Percentiles rank a stretch among this genome's conserved stretches.
Conservation (phyloP, 2,797 vertebrate species). For the Merluccius polli region DNA sequence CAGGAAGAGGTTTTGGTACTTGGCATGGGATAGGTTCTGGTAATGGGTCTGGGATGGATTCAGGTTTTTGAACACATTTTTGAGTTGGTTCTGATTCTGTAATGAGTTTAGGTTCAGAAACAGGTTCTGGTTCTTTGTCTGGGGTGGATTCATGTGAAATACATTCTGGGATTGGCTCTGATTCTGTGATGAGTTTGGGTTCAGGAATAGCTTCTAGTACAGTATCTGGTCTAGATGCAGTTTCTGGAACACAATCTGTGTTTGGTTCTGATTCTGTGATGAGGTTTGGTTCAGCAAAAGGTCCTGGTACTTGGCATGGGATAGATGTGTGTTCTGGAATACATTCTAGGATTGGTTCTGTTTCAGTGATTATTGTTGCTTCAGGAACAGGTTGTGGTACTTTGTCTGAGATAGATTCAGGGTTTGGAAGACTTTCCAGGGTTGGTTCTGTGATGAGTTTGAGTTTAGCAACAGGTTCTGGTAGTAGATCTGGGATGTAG, state of each 20-base stretch:
- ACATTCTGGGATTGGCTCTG: not conserved
- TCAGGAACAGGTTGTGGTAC: conserved; percentile 8
- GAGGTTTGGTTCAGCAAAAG: not conserved
- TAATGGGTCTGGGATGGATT: not conserved
- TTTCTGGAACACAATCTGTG: not conserved
- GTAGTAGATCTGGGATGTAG: too few relatives aligned
- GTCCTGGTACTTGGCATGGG: not conserved
- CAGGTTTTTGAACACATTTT: not conserved
- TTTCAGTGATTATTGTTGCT: too few relatives aligned
- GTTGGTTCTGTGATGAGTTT: too few relatives aligned
- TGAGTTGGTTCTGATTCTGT: not conserved
- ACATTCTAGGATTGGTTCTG: too few relatives aligned
- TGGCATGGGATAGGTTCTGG: not conserved
- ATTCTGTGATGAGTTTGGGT: not conserved
- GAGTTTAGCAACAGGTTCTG: too few relatives aligned
- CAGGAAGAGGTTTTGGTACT: not conserved
- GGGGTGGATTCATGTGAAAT: too few relatives aligned
- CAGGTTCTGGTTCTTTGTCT: too few relatives aligned
- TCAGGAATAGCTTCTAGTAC: not conserved
- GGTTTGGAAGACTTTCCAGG: too few relatives aligned
- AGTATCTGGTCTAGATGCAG: not conserved
- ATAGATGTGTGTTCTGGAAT: not conserved
- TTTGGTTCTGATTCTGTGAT: not conserved
- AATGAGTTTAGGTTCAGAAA: not conserved
- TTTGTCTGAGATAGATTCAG: too few relatives aligned